Conservation (phyloP, 2,113 vertebrate genomes). For the Bos javanicus region DNA sequence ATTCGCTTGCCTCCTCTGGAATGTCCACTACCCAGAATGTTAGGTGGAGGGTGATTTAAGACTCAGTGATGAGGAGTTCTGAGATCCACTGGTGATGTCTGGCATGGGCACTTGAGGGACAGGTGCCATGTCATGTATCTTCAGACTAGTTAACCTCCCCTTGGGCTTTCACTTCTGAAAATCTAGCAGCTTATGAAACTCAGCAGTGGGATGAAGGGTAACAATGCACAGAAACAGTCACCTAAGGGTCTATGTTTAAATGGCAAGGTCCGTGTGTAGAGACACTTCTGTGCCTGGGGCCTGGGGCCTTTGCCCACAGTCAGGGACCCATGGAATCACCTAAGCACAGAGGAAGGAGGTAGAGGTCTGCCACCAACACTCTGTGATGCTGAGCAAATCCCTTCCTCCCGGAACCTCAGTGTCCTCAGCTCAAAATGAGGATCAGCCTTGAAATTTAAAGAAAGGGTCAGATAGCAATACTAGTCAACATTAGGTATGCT, state of each 20-base stretch:
- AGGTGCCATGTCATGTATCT: neutral
- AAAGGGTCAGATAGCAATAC: neutral
- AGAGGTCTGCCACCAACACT: neutral
- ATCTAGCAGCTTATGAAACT: neutral
- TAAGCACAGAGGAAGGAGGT: neutral
- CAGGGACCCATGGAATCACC: neutral
- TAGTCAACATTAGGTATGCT: neutral
- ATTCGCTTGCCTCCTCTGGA: neutral
- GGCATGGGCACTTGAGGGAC: neutral
- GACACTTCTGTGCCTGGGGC: neutral
- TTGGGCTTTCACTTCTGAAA: neutral
- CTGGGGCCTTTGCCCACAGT: neutral
- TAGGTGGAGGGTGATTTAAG: neutral
- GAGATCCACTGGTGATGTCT: neutral
- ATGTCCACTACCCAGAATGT: neutral
- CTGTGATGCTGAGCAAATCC: neutral
- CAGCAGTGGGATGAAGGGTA: neutral
- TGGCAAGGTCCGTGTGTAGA: neutral
- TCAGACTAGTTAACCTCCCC: neutral
- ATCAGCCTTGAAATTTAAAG: neutral
- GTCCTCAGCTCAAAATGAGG: neutral
- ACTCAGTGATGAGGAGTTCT: neutral
- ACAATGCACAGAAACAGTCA: neutral
- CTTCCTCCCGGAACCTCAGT: neutral
- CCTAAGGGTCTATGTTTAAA: neutral